phyloP scores from a whole-genome alignment of 2,888 invertebrate species.

The Drosophila kambysellisi region DNA sequence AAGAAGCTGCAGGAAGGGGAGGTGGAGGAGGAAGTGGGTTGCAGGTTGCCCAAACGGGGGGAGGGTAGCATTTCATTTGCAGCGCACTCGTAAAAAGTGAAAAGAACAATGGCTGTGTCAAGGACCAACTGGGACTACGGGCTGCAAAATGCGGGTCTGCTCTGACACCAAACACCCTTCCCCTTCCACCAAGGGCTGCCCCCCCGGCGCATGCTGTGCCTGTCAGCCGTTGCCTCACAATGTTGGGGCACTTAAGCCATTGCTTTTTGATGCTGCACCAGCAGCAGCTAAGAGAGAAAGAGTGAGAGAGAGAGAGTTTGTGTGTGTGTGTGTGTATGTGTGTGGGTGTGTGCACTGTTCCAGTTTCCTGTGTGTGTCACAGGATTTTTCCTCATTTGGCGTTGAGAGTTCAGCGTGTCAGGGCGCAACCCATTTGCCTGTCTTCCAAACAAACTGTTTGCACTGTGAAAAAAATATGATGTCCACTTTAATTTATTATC shows the following conservation, averaged over 20 bases:
- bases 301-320: background rate
- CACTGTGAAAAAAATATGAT: background rate
- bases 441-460: constrained; percentile 28
- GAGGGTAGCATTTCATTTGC: constrained; percentile 67
- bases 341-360: constrained; percentile 50
- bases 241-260: constrained; percentile 76
- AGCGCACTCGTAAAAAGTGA: constrained; percentile 70
- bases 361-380: constrained; percentile 76
- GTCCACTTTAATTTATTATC: background rate
- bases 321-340: background rate
- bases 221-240: constrained; percentile 70
- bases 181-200: background rate
- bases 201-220: constrained; percentile 48
- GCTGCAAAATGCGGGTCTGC: constrained; percentile 44
- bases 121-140: constrained; percentile 49
- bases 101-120: constrained; percentile 74
- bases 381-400: constrained; percentile 74
- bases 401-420: constrained; percentile 77
- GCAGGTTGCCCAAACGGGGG: background rate
- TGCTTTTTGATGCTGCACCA: constrained; percentile 71
- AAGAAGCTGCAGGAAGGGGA: background rate
- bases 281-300: background rate
- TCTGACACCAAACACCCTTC: background rate
- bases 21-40: background rate
- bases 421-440: constrained; percentile 71